Conservation (phyloP, 2,888 invertebrate species). For the Odontothrips loti region DNA sequence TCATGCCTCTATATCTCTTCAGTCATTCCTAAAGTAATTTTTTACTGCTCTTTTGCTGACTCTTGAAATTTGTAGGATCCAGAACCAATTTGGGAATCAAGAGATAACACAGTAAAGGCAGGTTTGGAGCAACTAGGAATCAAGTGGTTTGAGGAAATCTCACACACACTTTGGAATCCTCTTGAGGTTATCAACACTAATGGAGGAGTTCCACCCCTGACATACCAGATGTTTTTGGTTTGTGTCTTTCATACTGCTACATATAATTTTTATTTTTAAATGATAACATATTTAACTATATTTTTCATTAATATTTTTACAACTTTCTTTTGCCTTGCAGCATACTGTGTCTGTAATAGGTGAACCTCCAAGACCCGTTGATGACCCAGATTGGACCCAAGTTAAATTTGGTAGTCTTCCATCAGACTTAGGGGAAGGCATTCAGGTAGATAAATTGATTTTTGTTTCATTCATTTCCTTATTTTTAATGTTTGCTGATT, state of each 20-base stretch:
- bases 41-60: neutral
- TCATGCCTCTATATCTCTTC: neutral
- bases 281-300: neutral
- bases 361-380: conserved; percentile 56
- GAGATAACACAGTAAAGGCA: conserved; percentile 56
- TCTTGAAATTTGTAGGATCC: conserved; percentile 53
- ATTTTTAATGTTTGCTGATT: neutral
- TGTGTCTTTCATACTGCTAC: conserved; percentile 39
- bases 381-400: conserved; percentile 48
- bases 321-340: conserved; percentile 44
- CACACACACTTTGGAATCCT: conserved; percentile 70
- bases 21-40: neutral
- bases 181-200: conserved; percentile 60
- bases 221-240: conserved; percentile 66
- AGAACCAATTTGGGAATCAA: conserved; percentile 63
- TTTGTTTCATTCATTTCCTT: neutral
- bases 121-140: conserved; percentile 56
- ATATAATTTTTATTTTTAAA: neutral
- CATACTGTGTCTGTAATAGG: conserved; percentile 61
- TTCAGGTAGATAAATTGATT: conserved; percentile 46
- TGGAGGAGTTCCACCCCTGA: conserved; percentile 66
- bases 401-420: conserved; percentile 49
- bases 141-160: conserved; percentile 57
- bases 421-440: conserved; percentile 46
- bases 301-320: neutral